phyloP scores from a whole-genome alignment of 2,113 vertebrate genomes.

The Hyla sarda region DNA sequence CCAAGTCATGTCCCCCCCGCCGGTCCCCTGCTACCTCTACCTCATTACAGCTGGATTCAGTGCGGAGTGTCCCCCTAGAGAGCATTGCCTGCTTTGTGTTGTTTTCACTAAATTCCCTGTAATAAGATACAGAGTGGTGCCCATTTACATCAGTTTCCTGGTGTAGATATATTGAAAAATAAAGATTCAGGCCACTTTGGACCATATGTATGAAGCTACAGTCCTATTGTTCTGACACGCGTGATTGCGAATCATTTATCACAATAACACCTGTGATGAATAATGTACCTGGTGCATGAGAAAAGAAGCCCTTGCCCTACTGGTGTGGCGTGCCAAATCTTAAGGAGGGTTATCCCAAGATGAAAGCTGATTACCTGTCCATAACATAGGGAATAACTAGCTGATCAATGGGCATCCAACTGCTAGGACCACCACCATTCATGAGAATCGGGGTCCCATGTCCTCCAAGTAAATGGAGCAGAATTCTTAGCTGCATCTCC shows the following conservation, averaged over 20 bases:
- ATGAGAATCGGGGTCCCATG: no score
- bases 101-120: conserved; percentile 14
- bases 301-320: no score
- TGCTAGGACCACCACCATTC: no score
- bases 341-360: no score
- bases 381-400: no score
- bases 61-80: conserved; percentile 55
- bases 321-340: background rate
- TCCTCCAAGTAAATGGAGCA: no score
- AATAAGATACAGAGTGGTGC: background rate
- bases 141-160: background rate
- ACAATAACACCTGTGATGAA: no score
- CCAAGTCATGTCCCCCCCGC: conserved; percentile 62
- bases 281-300: no score
- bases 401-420: no score
- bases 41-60: conserved; percentile 63
- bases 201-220: background rate
- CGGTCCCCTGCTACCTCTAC: conserved; percentile 60
- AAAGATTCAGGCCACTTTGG: no score
- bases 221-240: background rate
- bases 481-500: no score
- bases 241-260: background rate
- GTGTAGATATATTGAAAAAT: background rate
- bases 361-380: no score
- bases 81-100: conserved; percentile 34